Base-by-base conservation (phyloP, 2,113 vertebrate species). In the Myrmophylax atrothorax region DNA sequence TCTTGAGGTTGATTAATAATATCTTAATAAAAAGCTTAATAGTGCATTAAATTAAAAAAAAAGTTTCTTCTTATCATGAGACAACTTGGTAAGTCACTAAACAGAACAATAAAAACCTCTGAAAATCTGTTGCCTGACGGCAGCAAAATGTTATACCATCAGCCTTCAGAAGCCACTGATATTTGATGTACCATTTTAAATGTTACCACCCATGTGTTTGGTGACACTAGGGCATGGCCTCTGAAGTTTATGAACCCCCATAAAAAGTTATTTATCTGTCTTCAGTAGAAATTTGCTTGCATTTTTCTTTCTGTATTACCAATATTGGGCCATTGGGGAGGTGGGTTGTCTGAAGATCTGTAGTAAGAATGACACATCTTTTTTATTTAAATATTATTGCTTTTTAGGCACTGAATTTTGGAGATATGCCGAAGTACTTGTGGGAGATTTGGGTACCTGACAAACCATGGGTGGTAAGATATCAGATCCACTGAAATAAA, bases 11-110 rank as follows among this genome's bases (percentile, higher is more conserved):
- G 94, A 97, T 97, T 97, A 97, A 96, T 97, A 94, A 96, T 91
- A 91, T 91, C 93, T 97, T 97, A 96, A 97, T 87, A 96, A 97
- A 95, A 97, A 93, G 90, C 62, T 97, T 97, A 97, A 96, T 80
- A 91, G 94, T 90, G 53, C 87, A 96, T 96, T 97, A 96, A 96
- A 95, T 79, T 35, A 84, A 84, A 90, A 50, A 82, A 91, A 91
- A 90, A 80, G 20, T 90, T 93, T 92, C 47, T 68, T 84, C 58
- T 70, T 94, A 59, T 64, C 93, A 90, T 91, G 68, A 95, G 81
- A 81, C 38, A 75, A 69, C 52, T 84, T 96, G 49, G 60, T 96
- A 80, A 69, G 93, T 95, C 76, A 63, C 77, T 80, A 87, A 96
- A 88, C 42, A 96, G 82, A 89, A 75, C 63, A 96, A 94, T 74